phyloP scores from a whole-genome alignment of 2,113 vertebrate species.

The Hydrochoerus hydrochaeris region DNA sequence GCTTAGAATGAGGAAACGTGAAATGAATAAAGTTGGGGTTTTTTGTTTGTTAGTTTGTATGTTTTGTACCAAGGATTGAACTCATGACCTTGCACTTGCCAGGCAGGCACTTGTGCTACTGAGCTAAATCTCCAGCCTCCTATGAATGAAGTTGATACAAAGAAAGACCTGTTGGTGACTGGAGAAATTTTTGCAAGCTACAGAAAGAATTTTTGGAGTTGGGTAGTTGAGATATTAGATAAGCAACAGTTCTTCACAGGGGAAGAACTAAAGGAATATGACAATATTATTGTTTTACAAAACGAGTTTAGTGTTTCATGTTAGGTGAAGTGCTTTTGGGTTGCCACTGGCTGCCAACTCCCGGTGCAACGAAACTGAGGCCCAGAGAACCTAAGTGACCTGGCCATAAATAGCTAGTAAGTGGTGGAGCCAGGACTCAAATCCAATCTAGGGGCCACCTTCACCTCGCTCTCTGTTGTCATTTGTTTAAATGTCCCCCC shows the following conservation, averaged over 20 bases:
- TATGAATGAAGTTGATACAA: conserved; percentile 97
- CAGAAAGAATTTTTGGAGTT: conserved; percentile 96
- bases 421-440: conserved; percentile 61
- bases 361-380: conserved; percentile 51
- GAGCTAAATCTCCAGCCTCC: too few relatives aligned
- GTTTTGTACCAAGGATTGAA: too few relatives aligned
- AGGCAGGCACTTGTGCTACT: too few relatives aligned
- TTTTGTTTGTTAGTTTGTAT: too few relatives aligned
- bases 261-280: conserved; percentile 95
- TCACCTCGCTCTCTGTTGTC: conserved; percentile 84
- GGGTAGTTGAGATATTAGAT: conserved; percentile 97
- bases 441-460: conserved; percentile 87
- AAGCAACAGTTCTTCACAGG: conserved; percentile 95
- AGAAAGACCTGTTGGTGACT: conserved; percentile 96
- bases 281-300: conserved; percentile 92
- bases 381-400: conserved; percentile 67
- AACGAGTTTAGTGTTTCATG: conserved; percentile 86
- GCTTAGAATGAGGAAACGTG: conserved; percentile 97
- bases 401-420: conserved; percentile 67
- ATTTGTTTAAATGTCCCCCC: too few relatives aligned
- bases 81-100: too few relatives aligned
- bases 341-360: too few relatives aligned
- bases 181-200: conserved; percentile 95
- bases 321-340: too few relatives aligned
- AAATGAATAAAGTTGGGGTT: conserved; percentile 96